Conservation (phyloP, 2,797 vertebrate genomes). For the Poecile montanus region DNA sequence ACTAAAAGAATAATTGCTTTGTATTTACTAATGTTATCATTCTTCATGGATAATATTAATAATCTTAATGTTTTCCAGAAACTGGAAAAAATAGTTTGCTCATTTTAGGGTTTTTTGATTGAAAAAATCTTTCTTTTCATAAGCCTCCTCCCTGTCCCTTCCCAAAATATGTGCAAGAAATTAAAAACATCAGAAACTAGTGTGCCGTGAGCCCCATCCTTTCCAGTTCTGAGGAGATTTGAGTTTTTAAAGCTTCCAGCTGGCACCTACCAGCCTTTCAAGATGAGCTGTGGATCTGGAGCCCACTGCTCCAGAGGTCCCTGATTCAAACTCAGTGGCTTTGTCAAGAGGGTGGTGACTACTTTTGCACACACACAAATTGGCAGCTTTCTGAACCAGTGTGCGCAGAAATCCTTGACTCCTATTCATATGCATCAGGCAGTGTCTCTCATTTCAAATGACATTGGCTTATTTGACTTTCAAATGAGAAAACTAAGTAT, state of each 20-base stretch:
- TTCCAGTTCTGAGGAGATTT: background rate
- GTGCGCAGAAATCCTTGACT: constrained; percentile 23
- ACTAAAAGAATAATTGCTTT: background rate
- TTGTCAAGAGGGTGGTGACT: constrained; percentile 19
- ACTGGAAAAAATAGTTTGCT: background rate
- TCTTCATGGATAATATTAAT: background rate
- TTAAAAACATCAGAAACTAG: background rate
- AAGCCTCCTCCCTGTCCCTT: background rate
- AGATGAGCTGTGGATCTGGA: constrained; percentile 1
- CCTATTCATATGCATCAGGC: constrained; percentile 46
- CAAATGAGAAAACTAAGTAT: constrained; percentile 65
- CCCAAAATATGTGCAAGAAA: background rate
- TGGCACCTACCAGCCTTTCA: constrained; percentile 16
- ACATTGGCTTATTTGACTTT: constrained; percentile 58
- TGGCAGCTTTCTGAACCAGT: constrained; percentile 27
- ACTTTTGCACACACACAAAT: background rate
- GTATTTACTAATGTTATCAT: background rate
- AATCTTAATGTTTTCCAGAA: background rate
- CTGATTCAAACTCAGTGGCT: constrained; percentile 3
- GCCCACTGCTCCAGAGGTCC: background rate
- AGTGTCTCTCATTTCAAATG: constrained; percentile 47
- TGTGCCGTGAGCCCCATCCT: background rate
- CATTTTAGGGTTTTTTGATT: background rate
- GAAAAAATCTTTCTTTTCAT: background rate
- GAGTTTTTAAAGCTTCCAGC: constrained; percentile 41